These are phyloP conservation scores for Chelidonichthys spinosus DNA, from an alignment of 2,797 vertebrate species.

Conservation along the genomic window DNA sequence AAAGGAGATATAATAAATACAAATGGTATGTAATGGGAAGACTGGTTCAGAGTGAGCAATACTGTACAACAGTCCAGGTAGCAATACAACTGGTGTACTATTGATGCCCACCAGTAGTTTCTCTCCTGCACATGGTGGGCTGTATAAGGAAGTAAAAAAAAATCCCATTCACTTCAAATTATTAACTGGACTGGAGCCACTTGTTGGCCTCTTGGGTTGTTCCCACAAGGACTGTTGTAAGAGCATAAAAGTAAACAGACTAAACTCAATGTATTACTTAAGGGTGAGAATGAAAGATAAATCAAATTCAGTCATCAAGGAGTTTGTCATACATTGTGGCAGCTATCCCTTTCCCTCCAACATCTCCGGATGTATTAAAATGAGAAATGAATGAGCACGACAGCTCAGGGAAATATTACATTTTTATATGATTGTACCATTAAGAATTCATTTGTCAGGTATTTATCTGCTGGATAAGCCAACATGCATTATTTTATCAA, in stretches of 20 bases:
- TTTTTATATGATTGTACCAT: background rate
- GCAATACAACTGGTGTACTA: background rate
- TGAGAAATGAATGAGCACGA: background rate
- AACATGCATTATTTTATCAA: background rate
- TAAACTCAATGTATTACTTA: background rate
- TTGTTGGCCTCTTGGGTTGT: background rate
- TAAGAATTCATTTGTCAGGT: background rate
- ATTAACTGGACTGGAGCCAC: background rate
- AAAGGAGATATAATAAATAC: background rate
- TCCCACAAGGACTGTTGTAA: background rate
- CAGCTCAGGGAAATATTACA: background rate
- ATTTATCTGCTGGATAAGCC: background rate
- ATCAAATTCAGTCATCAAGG: background rate
- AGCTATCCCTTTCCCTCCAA: background rate
- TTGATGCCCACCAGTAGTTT: background rate
- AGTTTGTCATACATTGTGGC: background rate
- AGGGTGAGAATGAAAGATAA: background rate
- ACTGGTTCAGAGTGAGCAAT: background rate
- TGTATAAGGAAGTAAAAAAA: background rate
- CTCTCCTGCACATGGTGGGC: background rate
- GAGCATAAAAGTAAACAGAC: background rate
- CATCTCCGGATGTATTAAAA: too few relatives aligned
- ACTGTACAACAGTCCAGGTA: background rate
- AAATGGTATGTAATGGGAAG: background rate
- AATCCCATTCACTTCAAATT: conserved; percentile 4